Evolutionary conservation across 2,888 invertebrate genomes (phyloP), one percentile per base, ranked within the genome.

Genomic region (Ceramica pisi): DNA sequence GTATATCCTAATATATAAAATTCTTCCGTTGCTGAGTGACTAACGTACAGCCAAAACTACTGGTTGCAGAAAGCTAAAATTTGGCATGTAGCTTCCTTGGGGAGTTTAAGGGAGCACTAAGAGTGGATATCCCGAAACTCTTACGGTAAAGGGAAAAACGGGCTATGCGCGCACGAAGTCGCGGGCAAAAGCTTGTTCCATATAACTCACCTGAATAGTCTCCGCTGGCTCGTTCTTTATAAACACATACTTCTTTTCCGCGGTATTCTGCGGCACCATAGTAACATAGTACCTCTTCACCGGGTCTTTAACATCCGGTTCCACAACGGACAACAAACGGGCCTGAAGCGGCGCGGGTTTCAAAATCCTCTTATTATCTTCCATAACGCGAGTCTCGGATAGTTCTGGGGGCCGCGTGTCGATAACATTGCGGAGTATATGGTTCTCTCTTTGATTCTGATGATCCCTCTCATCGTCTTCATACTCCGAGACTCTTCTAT

Each of bases 221-320:
- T 97, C 96, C 59, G 91, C 56, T 1, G 96, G 96, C 80, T 97
- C 96, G 90, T 96, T 97, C 90, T 97, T 97, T 75, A 97, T 96
- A 67, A 97, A 95, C 86, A 97, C 96, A 79, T 97, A 93, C 89
- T 97, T 97, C 89, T 97, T 97, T 62, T 97, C 97, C 21, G 95
- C 87, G 51, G 90, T 82, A 70, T 87, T 91, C 75, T 94, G 95
- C n/a, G 96, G 96, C 70, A 96, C 90, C 38, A 85, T 83, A 0
- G 85, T 86, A 1, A 96, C 95, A 74, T 94, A 96, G 79, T 94
- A 92, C 64, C 94, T 87, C 81, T 93, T 94, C 6, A 94, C 89
- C 0, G 91, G 76, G 35, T 95, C 94, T 72, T 94, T 95, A 3
- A 90, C 84, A 19, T 94, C 95, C 0, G 92, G 77, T 64, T 95